These are phyloP conservation scores for Pyralis farinalis DNA, from an alignment of 2,888 invertebrate genomes.

Conservation along the genomic window DNA sequence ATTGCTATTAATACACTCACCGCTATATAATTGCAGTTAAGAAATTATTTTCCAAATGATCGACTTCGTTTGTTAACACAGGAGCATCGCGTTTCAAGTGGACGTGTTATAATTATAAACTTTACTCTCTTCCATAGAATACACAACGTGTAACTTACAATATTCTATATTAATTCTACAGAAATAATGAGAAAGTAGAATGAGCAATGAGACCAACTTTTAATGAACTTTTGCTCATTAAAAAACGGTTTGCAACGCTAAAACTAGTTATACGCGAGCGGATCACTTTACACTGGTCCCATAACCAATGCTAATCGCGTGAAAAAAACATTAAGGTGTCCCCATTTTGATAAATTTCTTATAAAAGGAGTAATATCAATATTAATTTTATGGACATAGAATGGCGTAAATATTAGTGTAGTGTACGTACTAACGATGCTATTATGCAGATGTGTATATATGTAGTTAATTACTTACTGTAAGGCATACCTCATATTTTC, in stretches of 20 bases:
- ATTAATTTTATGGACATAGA: constrained; percentile 4
- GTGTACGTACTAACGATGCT: constrained; percentile 10
- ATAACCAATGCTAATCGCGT: neutral
- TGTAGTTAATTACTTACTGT: no score
- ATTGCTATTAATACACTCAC: no score
- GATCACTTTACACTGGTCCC: constrained; percentile 10
- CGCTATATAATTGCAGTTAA: no score
- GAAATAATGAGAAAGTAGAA: constrained; percentile 21
- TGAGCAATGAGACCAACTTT: neutral
- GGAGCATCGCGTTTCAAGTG: no score
- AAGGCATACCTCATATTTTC: neutral
- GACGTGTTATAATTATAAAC: no score
- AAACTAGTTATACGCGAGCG: neutral
- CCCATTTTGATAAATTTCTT: constrained; percentile 14
- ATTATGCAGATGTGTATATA: constrained; percentile 16
- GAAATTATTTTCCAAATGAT: no score
- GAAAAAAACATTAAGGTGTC: constrained; percentile 10
- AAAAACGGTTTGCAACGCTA: neutral
- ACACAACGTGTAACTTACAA: no score
- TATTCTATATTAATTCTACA: no score
- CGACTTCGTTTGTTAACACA: no score
- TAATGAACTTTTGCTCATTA: constrained; percentile 10
- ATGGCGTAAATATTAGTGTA: constrained; percentile 8
- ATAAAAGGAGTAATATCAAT: constrained; percentile 8
- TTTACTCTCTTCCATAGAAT: no score